Percentiles rank a stretch among this genome's conserved stretches.
These are phyloP conservation scores for Porites evermanni DNA, from an alignment of 92 coral and sea anemone genomes.

Conservation along the genomic window DNA sequence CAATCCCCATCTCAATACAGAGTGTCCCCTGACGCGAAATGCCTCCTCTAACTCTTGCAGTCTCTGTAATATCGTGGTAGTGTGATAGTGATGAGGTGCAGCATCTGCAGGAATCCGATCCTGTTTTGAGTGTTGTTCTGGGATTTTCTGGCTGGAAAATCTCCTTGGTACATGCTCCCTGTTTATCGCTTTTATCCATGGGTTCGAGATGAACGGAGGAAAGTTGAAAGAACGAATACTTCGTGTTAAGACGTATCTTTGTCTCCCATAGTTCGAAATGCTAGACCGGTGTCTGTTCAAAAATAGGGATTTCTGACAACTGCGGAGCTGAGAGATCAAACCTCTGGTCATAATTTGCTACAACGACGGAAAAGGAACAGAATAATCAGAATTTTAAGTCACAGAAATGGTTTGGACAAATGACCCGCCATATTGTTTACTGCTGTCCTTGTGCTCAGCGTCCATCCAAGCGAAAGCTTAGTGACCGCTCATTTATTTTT, in stretches of 20 bases:
- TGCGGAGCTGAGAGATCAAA: background rate
- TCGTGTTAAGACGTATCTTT: background rate
- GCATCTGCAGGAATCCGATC: background rate
- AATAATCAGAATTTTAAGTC: no score
- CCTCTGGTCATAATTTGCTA: background rate
- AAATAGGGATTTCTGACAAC: background rate
- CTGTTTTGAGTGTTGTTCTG: slow-evolving; percentile 7
- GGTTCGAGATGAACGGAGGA: background rate
- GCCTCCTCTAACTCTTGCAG: slow-evolving; percentile 88
- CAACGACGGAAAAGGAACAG: no score
- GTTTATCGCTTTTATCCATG: background rate
- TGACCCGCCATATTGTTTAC: slow-evolving; percentile 29
- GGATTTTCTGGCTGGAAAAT: background rate
- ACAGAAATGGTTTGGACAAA: no score
- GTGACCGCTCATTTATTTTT: background rate
- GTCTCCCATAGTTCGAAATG: background rate
- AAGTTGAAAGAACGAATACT: background rate
- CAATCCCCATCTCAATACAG: slow-evolving; percentile 91
- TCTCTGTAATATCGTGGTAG: slow-evolving; percentile 66
- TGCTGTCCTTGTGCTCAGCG: slow-evolving; percentile 9
- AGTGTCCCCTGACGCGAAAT: slow-evolving; percentile 87
- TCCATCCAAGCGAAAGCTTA: background rate
- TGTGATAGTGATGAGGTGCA: slow-evolving; percentile 20
- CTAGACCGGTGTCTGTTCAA: background rate
- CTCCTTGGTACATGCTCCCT: background rate